These are phyloP conservation scores for Cacatua alba DNA, from an alignment of 2,113 vertebrate species.

Conservation along the genomic window DNA sequence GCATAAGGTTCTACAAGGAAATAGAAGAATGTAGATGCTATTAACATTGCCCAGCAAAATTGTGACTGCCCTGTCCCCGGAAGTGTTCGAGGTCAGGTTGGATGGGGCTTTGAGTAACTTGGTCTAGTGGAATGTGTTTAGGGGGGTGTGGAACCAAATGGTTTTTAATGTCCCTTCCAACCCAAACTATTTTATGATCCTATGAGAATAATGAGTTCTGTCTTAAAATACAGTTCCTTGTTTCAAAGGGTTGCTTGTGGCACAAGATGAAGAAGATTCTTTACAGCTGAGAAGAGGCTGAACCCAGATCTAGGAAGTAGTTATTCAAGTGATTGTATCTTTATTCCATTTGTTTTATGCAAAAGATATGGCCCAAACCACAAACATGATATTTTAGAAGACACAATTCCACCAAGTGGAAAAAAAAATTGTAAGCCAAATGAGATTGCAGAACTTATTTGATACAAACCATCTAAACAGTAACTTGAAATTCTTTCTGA, in stretches of 20 bases:
- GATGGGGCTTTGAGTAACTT: neutral
- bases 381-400: neutral
- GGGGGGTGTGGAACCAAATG: no score
- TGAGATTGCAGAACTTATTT: neutral
- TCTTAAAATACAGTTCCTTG: neutral
- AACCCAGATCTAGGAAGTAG: neutral
- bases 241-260: neutral
- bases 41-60: neutral
- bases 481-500: neutral
- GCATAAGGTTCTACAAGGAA: neutral
- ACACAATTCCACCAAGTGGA: neutral
- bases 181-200: neutral
- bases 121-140: neutral
- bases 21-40: neutral
- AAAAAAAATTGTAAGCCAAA: neutral
- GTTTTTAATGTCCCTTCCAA: neutral
- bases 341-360: neutral
- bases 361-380: neutral
- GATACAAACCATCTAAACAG: neutral
- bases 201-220: neutral
- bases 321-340: conserved; percentile 1
- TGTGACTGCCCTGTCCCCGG: neutral
- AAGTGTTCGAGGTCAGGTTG: neutral
- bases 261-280: conserved; percentile 23
- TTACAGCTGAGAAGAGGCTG: neutral